phyloP scores from a whole-genome alignment of 23 tunicate genomes.

The Styela clava region DNA sequence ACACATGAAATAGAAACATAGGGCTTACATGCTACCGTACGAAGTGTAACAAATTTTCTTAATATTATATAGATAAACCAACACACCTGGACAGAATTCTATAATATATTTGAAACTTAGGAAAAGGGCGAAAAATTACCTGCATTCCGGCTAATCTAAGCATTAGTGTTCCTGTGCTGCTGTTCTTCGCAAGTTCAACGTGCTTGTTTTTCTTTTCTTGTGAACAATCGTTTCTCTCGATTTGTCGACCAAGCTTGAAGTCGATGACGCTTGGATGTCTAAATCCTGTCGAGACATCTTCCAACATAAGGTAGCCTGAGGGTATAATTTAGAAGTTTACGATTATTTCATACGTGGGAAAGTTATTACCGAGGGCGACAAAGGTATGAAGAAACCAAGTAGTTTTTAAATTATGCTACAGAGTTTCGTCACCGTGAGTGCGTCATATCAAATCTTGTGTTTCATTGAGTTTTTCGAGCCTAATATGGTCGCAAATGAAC shows the following conservation, averaged over 20 bases:
- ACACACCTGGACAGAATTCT: too few relatives aligned
- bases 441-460: too few relatives aligned
- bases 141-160: conserved; percentile 82
- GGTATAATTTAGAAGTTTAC: neutral
- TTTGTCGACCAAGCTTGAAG: conserved; percentile 69
- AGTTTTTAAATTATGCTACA: too few relatives aligned
- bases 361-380: neutral
- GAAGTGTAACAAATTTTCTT: too few relatives aligned
- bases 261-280: conserved; percentile 58
- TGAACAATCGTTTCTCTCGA: conserved; percentile 66
- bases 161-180: conserved; percentile 72
- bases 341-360: neutral
- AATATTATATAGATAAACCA: too few relatives aligned
- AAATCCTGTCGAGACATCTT: conserved; percentile 53
- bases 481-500: too few relatives aligned
- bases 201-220: conserved; percentile 68
- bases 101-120: too few relatives aligned
- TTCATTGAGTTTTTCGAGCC: too few relatives aligned
- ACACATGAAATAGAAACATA: too few relatives aligned
- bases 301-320: conserved; percentile 68
- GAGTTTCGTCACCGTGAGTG: too few relatives aligned
- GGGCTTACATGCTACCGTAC: too few relatives aligned
- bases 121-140: conserved; percentile 10
- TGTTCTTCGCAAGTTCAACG: conserved; percentile 43
- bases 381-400: neutral